Conservation (phyloP, 2,113 vertebrate species). For the Pampusana beccarii region DNA sequence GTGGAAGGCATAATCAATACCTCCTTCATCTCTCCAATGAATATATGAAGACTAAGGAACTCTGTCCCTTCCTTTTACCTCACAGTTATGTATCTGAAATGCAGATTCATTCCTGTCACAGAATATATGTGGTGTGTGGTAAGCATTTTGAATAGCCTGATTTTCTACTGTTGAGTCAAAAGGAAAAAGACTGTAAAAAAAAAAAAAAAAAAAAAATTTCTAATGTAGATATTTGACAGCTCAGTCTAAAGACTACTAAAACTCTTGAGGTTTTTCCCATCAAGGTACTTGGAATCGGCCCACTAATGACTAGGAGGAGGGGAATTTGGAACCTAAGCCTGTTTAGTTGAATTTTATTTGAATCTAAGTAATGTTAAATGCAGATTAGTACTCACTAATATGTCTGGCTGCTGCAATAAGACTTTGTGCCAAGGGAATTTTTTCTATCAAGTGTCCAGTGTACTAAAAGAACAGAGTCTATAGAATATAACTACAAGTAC, state of each 20-base stretch:
- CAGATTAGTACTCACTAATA: background rate
- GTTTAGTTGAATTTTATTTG: conserved; percentile 19
- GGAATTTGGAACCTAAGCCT: background rate
- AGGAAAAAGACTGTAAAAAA: background rate
- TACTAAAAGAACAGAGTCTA: background rate
- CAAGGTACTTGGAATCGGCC: background rate
- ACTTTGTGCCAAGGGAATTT: background rate
- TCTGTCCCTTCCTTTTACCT: background rate
- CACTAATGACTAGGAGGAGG: background rate
- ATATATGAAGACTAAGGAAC: background rate
- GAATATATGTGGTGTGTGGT: background rate
- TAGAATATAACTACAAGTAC: background rate
- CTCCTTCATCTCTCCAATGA: background rate
- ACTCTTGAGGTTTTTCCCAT: conserved; percentile 11
- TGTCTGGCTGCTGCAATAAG: background rate
- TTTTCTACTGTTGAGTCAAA: conserved; percentile 10
- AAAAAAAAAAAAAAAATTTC: conserved; percentile 38
- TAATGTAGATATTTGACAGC: conserved; percentile 28
- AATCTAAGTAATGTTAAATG: background rate
- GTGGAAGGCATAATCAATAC: background rate
- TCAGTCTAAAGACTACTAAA: conserved; percentile 18
- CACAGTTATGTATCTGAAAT: background rate
- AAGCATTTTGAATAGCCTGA: conserved; percentile 9
- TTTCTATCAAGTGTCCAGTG: background rate
- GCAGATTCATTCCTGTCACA: background rate